A percentile compares a stretch with the other conserved stretches of the same genome.
Evolutionary conservation across 2,888 invertebrate genomes (phyloP).

Genomic region (Pristionchus entomophagus): DNA sequence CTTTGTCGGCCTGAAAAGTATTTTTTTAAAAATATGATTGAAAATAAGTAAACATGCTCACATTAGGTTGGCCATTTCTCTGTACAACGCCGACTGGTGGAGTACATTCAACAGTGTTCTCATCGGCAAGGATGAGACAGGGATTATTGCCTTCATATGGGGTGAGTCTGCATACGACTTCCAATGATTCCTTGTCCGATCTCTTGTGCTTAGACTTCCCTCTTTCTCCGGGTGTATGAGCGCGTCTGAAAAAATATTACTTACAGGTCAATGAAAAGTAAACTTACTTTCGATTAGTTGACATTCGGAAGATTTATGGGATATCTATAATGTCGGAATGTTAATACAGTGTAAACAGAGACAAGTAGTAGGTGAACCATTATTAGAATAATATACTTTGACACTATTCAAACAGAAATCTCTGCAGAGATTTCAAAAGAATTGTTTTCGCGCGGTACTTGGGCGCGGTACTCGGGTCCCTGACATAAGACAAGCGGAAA

Average conservation of each 20-base stretch:
- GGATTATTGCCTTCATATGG: constrained; percentile 62
- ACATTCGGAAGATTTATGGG: neutral
- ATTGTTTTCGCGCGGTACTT: too few relatives aligned
- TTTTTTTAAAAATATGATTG: neutral
- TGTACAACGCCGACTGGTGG: constrained; percentile 55
- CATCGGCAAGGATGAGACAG: constrained; percentile 63
- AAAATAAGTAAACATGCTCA: constrained; percentile 43
- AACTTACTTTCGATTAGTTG: neutral
- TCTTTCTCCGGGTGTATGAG: constrained; percentile 38
- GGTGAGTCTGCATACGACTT: constrained; percentile 70
- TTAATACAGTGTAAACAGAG: too few relatives aligned
- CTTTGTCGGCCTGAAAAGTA: constrained; percentile 76
- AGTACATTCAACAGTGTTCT: constrained; percentile 58
- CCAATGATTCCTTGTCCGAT: constrained; percentile 47
- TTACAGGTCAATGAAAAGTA: neutral
- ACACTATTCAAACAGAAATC: too few relatives aligned
- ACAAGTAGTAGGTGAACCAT: too few relatives aligned
- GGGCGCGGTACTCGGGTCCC: too few relatives aligned
- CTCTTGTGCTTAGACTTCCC: constrained; percentile 29
- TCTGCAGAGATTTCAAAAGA: too few relatives aligned
- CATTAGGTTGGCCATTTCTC: constrained; percentile 56
- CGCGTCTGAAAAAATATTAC: constrained; percentile 2
- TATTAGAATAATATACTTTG: too few relatives aligned
- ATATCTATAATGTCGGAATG: neutral
- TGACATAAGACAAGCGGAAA: too few relatives aligned